Evolutionary conservation across 2,888 invertebrate genomes (phyloP).

Genomic region (Thyatira batis): DNA sequence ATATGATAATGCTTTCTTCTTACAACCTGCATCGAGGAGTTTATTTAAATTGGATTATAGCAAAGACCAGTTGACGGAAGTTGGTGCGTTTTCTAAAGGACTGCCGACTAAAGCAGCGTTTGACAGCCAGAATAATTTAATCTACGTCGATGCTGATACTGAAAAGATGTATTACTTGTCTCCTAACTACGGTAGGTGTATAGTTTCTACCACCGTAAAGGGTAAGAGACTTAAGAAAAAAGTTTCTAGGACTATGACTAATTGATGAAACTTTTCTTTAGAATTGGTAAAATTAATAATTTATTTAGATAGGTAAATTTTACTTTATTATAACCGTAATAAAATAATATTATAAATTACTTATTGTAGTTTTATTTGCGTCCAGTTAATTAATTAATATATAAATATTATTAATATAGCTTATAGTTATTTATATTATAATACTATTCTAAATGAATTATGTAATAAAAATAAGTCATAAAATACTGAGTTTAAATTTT

Average conservation of each 20-base stretch:
- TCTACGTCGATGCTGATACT: slow-evolving; percentile 52
- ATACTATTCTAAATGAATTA: no score
- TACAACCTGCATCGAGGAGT: slow-evolving; percentile 50
- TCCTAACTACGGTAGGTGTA: slow-evolving; percentile 55
- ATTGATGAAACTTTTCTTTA: background rate
- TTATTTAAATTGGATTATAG: slow-evolving; percentile 55
- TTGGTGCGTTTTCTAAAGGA: slow-evolving; percentile 54
- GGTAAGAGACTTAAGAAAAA: slow-evolving; percentile 14
- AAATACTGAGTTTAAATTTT: no score
- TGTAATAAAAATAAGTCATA: no score
- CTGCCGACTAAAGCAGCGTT: slow-evolving; percentile 51
- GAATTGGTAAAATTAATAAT: background rate
- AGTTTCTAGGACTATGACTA: background rate
- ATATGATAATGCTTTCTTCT: slow-evolving; percentile 50
- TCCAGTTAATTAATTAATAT: background rate
- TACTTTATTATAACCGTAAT: background rate
- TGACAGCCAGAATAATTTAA: slow-evolving; percentile 58
- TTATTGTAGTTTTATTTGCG: background rate
- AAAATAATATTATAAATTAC: background rate
- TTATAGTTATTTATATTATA: no score
- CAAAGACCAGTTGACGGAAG: slow-evolving; percentile 38
- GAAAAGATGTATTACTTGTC: slow-evolving; percentile 53
- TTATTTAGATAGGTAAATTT: background rate
- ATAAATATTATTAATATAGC: no score
- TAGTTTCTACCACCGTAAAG: slow-evolving; percentile 36